phyloP scores from a whole-genome alignment of 2,888 invertebrate species.

The Plusia festucae region DNA sequence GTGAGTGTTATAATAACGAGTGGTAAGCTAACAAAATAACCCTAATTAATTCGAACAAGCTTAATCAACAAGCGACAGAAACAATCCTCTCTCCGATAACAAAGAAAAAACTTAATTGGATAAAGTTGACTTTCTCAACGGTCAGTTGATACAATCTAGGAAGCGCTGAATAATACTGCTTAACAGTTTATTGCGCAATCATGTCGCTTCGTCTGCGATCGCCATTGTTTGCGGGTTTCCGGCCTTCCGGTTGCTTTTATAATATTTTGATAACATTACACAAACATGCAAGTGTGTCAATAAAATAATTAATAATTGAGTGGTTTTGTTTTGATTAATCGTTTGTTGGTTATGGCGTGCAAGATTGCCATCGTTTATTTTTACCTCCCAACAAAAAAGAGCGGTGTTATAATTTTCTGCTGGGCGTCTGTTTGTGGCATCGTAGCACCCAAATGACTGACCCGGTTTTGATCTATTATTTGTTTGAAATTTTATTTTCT shows the following conservation, averaged over 20 bases:
- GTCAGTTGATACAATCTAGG: constrained; percentile 62
- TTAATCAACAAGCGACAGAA: constrained; percentile 15
- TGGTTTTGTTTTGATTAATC: not conserved
- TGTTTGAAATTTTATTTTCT: no score
- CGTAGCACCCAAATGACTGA: no score
- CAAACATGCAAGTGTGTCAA: constrained; percentile 34
- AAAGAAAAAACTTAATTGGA: constrained; percentile 52
- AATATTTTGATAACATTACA: constrained; percentile 54
- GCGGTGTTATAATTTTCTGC: no score
- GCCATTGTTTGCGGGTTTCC: constrained; percentile 69
- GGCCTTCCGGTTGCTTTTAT: constrained; percentile 61
- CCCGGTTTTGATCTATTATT: no score
- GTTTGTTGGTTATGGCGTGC: not conserved
- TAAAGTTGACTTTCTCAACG: constrained; percentile 57
- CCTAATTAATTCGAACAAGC: not conserved
- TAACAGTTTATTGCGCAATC: constrained; percentile 53
- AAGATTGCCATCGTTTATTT: no score
- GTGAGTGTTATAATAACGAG: not conserved
- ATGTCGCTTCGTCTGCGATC: constrained; percentile 50
- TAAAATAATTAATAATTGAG: constrained; percentile 11
- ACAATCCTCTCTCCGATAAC: constrained; percentile 34
- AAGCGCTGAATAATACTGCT: constrained; percentile 54
- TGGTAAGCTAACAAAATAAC: no score
- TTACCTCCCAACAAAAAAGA: no score
- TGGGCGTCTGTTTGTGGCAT: no score